Evolutionary conservation across 2,888 invertebrate species (phyloP), one percentile per base, ranked within the genome.

Genomic region (Aelia acuminata): DNA sequence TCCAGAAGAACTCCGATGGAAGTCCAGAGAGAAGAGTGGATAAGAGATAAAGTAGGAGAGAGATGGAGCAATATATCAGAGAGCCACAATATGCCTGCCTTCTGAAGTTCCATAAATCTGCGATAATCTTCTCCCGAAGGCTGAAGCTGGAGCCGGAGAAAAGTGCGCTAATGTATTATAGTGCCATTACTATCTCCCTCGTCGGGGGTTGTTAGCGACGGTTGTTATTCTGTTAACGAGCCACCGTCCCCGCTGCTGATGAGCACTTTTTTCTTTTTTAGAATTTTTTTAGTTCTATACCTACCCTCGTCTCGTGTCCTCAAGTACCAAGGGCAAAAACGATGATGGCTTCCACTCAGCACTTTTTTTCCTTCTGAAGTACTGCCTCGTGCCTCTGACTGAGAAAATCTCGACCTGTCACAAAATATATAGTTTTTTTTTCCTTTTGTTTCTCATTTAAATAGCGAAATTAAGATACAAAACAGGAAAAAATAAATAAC

Each of bases 141-240:
- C 80, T 80, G 80, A 7, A 80, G 43, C n/a, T n/a, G 63, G 63
- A n/a, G 26, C 35, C 11, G 75, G 39, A 35, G 43, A 43, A 47
- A n/a, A 80, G 43, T 43, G 43, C n/a, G 43, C 80, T 80, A 80
- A 80, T 80, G 80, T 47, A 80, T 80, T 80, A 80, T 80, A 70
- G 80, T 47, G 80, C 80, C 80, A 80, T 80, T 80, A 43, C 80
- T 80, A 43, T 80, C 43, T 43, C 31, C 8, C 15, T 22, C 22
- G 39, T 43, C 75, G 75, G 80, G 80, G 43, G 80, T n/a, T 80
- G 43, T 80, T 80, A 80, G 80, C 43, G n/a, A 22, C 1, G 43
- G 43, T 80, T 80, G 43, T 80, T 80, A 80, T 47, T 43, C 80
- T 43, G 35, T 47, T 80, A 80, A 80, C 43, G 80, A 80, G 80